These are phyloP conservation scores for Neomonachus schauinslandi DNA, from an alignment of 2,113 vertebrate species.

Conservation along the genomic window DNA sequence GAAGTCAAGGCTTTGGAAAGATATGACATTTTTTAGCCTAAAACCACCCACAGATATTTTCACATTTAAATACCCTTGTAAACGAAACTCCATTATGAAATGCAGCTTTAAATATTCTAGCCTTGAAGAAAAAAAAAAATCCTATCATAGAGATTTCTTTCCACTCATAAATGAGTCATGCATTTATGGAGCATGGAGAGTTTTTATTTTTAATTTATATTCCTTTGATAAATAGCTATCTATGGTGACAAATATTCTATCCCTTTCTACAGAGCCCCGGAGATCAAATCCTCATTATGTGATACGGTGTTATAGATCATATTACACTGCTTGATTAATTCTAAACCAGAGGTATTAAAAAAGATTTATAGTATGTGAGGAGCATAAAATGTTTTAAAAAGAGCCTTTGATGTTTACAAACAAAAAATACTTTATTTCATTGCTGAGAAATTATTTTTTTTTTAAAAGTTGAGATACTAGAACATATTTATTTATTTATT, in stretches of 20 bases:
- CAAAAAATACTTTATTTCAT: constrained; percentile 61
- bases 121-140: background rate
- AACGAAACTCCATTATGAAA: background rate
- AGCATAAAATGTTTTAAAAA: constrained; percentile 38
- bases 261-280: background rate
- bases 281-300: constrained; percentile 25
- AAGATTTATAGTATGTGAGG: constrained; percentile 49
- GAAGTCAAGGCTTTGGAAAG: background rate
- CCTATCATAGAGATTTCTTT: background rate
- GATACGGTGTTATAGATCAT: background rate
- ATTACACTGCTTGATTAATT: constrained; percentile 35
- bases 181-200: background rate
- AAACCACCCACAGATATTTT: background rate
- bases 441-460: background rate
- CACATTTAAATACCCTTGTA: background rate
- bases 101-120: background rate
- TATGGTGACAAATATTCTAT: constrained; percentile 24
- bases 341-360: constrained; percentile 35
- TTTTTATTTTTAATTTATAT: constrained; percentile 37
- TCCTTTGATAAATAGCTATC: constrained; percentile 58
- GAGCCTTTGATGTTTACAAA: constrained; percentile 67
- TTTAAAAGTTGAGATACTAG: background rate
- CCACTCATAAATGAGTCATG: background rate
- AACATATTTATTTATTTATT: background rate
- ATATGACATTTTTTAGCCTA: background rate